Base-by-base conservation (phyloP, 2,113 vertebrate species). In the Leptobrachium ailaonicum region DNA sequence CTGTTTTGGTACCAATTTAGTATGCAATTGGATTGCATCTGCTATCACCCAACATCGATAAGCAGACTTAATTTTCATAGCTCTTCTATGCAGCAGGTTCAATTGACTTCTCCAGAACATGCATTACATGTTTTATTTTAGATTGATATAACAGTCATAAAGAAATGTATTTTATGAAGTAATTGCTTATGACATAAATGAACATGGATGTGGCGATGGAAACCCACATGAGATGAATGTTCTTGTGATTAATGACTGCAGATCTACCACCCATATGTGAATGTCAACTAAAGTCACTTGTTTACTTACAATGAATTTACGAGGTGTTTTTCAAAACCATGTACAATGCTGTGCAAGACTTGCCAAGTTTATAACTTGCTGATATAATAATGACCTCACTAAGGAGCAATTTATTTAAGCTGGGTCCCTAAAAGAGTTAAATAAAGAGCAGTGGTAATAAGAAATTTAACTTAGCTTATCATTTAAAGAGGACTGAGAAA, bases 221-320 rank as follows among this genome's bases (percentile, higher is more conserved):
- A 68, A 42, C 32, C 66, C 41, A 68, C 66, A 68, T 12, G 56
- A 68, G 66, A 68, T 8, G 32, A 45, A 45, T 47, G 12, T 44
- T 14, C 44, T 70, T n/a, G 1, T 20, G 43, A 43, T 14, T 47
- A 47, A 70, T n/a, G 44, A 4, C 32, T 50, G 2, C 43, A 71
- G 68, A 71, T 41, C 44, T 13, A 71, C 68, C 68, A 71, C 68
- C 14, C 68, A 71, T 71, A 71, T 50, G 45, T 41, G 45, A 71
- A 50, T 71, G 68, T 45, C 68, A 71, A 71, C 68, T 9, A 71
- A 3, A 50, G 43, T 8, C 14, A 12, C 66, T 69, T 69, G 68
- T 71, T 71, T 71, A 47, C 44, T 71, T 71, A 50, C 44, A 47
- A 71, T n/a, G 14, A 32, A 71, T 71, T 71, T n/a, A 71, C 50